Conservation (phyloP, 2,797 vertebrate species). For the Miichthys miiuy region DNA sequence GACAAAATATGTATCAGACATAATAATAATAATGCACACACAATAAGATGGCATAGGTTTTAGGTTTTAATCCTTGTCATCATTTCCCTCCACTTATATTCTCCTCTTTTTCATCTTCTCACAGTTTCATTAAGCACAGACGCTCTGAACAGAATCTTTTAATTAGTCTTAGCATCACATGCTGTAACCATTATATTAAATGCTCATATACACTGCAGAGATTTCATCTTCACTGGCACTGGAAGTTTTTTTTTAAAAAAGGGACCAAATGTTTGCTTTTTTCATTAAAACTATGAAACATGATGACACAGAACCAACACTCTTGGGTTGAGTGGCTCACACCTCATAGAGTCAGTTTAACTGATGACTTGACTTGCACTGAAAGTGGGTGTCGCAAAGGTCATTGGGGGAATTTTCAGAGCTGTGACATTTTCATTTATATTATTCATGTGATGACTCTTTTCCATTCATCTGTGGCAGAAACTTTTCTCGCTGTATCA, state of each 20-base stretch:
- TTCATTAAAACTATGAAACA: background rate
- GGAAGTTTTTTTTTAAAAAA: background rate
- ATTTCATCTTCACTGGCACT: background rate
- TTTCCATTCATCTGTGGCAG: background rate
- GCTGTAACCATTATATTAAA: background rate
- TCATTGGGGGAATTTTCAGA: background rate
- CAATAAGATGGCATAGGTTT: background rate
- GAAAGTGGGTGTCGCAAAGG: background rate
- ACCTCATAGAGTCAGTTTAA: no score
- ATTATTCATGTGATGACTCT: background rate
- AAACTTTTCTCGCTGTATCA: background rate
- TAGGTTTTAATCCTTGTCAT: background rate
- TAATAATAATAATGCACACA: background rate
- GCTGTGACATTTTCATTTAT: background rate
- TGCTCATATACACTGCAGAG: background rate
- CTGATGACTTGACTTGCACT: background rate
- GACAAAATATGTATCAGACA: background rate
- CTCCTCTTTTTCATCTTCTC: background rate
- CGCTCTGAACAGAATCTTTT: background rate
- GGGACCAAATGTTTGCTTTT: background rate
- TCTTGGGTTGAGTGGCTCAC: no score
- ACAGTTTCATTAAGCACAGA: background rate
- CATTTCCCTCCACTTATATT: background rate
- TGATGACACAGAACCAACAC: no score
- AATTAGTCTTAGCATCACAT: background rate